Base-by-base conservation (phyloP, 2,888 invertebrate genomes). In the Pimpla rufipes region DNA sequence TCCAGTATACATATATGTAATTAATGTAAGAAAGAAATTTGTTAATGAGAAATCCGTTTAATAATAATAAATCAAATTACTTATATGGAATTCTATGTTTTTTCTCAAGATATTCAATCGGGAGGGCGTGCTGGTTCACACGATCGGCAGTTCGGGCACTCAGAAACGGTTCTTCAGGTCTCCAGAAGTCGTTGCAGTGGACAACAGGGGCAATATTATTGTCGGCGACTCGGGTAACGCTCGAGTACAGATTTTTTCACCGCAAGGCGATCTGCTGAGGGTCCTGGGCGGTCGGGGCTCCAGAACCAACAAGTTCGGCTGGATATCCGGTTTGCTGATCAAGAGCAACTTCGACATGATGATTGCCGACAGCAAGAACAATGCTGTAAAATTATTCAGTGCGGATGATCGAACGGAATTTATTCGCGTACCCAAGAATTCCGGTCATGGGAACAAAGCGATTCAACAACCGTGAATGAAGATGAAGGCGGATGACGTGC, bases 171-270 rank as follows among this genome's bases (percentile, higher is more conserved):
- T 57, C 90, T 96, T 97, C 90, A 94, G 96, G 89, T 96, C 96
- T 78, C 96, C 97, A 0, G 96, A 97, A 91, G 96, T 96, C 0
- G 93, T 97, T 4, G 94, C 96, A 0, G 95, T 97, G 0, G 97
- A 97, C 90, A 95, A 95, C 0, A 94, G 96, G 91, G 97, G 97
- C 0, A 96, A 96, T 90, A 96, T 97, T 50, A 93, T 97, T 0
- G 96, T 97, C 0, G 97, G 97, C 0, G 97, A 97, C 90, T 96
- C 96, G 0, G 97, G 97, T 0, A 97, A 97, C 90, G 95, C 96
- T 50, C 94, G 97, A 5, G 94, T 97, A 0, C 97, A 97, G 92
- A 95, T 97, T 8, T 97, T 97, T 90, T 95, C 96, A 80, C 95
- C 95, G 0, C 95, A 96, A 79, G 97, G 97, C 4, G 94, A 95